Conservation (phyloP, 2,888 invertebrate species). For the Scrobipalpa atriplicella region DNA sequence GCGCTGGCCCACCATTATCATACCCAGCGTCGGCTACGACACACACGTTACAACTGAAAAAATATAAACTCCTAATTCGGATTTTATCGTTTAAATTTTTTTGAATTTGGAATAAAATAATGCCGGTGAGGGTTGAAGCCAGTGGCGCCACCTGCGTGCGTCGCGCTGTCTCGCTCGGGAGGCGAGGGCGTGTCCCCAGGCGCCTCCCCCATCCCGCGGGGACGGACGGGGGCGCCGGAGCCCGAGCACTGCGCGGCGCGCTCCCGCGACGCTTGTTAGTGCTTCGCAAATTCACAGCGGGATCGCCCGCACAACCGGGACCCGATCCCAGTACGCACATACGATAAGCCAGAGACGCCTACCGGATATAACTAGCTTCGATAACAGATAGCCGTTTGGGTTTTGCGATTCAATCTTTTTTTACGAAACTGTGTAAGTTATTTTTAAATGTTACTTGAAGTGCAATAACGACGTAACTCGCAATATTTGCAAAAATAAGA, state of each 20-base stretch:
- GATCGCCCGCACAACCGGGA: constrained; percentile 81
- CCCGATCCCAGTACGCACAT: constrained; percentile 76
- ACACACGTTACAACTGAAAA: constrained; percentile 40
- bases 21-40: constrained; percentile 47
- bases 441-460: not conserved
- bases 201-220: constrained; percentile 80
- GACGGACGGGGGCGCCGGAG: constrained; percentile 80
- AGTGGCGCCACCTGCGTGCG: constrained; percentile 73
- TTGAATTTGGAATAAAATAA: constrained; percentile 15
- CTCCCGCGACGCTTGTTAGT: constrained; percentile 83
- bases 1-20: constrained; percentile 59
- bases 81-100: not conserved
- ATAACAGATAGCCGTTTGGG: not conserved
- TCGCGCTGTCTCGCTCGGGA: constrained; percentile 77
- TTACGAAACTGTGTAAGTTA: constrained; percentile 16
- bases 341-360: constrained; percentile 77
- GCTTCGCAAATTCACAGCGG: constrained; percentile 82
- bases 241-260: constrained; percentile 77
- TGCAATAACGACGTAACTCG: constrained; percentile 9
- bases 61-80: not conserved
- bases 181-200: constrained; percentile 83
- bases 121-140: constrained; percentile 36
- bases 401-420: constrained; percentile 2
- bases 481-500: not conserved
- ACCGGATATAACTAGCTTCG: constrained; percentile 53